Base-by-base conservation (phyloP, 2,797 vertebrate species). In the Ceyx erithaca region DNA sequence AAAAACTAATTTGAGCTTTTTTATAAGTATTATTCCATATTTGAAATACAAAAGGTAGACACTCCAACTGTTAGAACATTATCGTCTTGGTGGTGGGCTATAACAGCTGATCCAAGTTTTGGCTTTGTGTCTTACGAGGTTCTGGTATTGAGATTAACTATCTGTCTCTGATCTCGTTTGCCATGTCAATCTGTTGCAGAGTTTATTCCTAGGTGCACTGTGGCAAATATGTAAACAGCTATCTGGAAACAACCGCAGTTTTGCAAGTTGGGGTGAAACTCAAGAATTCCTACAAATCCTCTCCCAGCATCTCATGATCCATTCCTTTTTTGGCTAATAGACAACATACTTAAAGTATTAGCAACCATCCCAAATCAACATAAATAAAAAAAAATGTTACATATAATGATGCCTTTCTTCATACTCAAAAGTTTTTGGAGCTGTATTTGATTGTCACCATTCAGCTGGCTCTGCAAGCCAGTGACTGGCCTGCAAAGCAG, bases 301-400 rank as follows among this genome's bases (percentile, higher is more conserved):
- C 41, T 83, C 18, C 23, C 58, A 85, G n/a, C 9, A 89, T 80
- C 33, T 89, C 80, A 89, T 7, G 10, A 91, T 41, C 41, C 62
- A 57, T 67, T 33, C 30, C 51, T 28, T 37, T 73, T 90, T 62
- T 90, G 77, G 80, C 72, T 71, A 85, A 69, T 17, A 18, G 40
- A 30, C 51, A 89, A 84, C 67, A 91, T 92, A 88, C 55, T 72
- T 77, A 8, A 79, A 84, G 46, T 46, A 88, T 33, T 25, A 83
- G 35, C 30, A 78, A 30, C 5, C 22, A 73, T n/a, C 25, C 4
- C 35, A 87, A 33, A 78, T 68, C 35, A 41, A 22, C 58, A 61
- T 30, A 49, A 70, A 49, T 9, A n/a, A 5, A n/a, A 54, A 61
- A 26, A 58, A 73, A 6, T 1, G 7, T 59, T 55, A 59, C 20